Conservation (phyloP, 2,113 vertebrate genomes). For the Alexandromys fortis region DNA sequence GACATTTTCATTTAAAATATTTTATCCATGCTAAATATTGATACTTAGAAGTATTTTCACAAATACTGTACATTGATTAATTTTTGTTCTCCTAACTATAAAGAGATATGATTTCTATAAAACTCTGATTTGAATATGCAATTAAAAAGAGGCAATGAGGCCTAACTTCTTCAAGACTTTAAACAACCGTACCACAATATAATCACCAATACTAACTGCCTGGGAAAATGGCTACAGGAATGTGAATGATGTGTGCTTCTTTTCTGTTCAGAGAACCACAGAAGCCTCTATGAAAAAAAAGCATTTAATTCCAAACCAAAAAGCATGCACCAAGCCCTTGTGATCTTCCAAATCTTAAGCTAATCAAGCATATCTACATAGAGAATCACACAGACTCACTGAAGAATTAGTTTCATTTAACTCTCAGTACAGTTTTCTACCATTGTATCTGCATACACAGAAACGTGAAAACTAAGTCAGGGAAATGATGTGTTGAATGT, state of each 20-base stretch:
- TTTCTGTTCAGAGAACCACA: neutral
- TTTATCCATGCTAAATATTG: neutral
- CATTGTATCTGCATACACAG: neutral
- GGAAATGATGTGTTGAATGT: neutral
- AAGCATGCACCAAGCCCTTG: neutral
- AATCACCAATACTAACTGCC: neutral
- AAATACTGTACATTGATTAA: neutral
- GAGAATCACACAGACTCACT: neutral
- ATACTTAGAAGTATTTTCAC: neutral
- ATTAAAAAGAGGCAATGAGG: neutral
- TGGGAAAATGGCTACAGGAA: neutral
- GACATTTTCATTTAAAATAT: neutral
- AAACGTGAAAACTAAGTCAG: neutral
- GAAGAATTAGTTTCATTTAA: conserved; percentile 5
- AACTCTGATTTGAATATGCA: neutral
- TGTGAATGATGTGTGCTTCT: too few relatives aligned
- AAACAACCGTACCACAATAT: neutral
- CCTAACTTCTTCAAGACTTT: neutral
- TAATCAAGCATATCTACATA: neutral
- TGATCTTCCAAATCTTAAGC: neutral
- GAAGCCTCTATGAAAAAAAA: neutral
- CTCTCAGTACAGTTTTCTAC: neutral
- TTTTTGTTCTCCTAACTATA: neutral
- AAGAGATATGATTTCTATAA: neutral
- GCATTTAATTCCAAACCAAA: neutral